Evolutionary conservation across 2,113 vertebrate genomes (phyloP).

Genomic region (Sterrhoptilus dennistouni): DNA sequence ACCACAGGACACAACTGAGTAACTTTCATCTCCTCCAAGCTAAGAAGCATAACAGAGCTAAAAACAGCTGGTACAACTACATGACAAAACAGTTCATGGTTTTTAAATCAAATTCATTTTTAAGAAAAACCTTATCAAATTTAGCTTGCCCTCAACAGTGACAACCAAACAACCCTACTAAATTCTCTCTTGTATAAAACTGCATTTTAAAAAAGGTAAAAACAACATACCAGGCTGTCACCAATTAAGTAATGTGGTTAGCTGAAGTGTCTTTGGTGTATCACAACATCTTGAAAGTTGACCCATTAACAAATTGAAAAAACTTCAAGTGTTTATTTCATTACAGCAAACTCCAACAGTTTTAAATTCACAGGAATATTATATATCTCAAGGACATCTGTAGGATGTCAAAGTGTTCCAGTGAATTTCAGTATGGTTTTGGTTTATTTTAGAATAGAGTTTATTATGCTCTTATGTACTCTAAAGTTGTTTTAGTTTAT

Average conservation of each 20-base stretch:
- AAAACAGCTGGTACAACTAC: neutral
- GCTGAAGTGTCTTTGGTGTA: neutral
- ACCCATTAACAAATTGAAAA: neutral
- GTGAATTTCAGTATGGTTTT: neutral
- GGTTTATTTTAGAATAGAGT: slow-evolving; percentile 27
- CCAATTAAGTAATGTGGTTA: neutral
- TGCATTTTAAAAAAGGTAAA: neutral
- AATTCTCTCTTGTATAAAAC: slow-evolving; percentile 5
- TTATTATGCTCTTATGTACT: neutral
- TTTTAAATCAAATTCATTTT: neutral
- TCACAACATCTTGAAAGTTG: neutral
- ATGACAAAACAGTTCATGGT: neutral
- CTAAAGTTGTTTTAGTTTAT: neutral
- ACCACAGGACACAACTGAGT: neutral
- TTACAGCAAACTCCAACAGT: neutral
- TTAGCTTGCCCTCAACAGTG: neutral
- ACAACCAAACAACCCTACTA: neutral
- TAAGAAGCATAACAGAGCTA: neutral
- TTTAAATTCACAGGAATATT: slow-evolving; percentile 2
- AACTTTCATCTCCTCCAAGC: neutral
- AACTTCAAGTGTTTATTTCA: slow-evolving; percentile 11
- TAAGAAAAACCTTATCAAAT: neutral
- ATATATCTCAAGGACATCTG: neutral
- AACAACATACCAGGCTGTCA: neutral
- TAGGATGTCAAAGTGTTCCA: neutral